These are phyloP conservation scores for Pedicia rivosa DNA, from an alignment of 2,888 invertebrate species.

Conservation along the genomic window DNA sequence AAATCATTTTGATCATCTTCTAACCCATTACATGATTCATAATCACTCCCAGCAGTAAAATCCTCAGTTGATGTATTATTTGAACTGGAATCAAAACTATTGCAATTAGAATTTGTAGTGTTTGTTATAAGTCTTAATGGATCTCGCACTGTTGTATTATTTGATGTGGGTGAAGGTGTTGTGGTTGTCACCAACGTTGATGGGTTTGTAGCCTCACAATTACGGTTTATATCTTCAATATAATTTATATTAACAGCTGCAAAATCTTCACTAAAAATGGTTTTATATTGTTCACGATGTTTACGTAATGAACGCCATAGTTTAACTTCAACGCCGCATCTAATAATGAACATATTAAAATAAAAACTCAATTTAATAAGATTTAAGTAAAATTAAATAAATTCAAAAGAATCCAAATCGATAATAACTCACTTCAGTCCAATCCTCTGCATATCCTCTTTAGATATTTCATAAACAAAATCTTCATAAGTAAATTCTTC, in stretches of 20 bases:
- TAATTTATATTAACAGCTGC: conserved; percentile 3
- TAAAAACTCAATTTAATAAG: too few species aligned
- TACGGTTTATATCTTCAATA: conserved; percentile 9
- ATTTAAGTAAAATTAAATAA: conserved; percentile 3
- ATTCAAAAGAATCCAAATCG: conserved; percentile 4
- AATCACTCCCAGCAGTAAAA: conserved; percentile 18
- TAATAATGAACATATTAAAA: conserved; percentile 24
- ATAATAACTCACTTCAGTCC: conserved; percentile 49
- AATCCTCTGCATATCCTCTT: conserved; percentile 66
- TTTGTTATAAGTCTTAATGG: background rate
- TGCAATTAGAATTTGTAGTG: conserved; percentile 9
- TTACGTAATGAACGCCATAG: conserved; percentile 70
- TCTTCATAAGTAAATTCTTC: conserved; percentile 71
- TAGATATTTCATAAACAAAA: conserved; percentile 57
- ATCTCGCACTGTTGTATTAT: background rate
- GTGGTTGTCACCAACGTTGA: background rate
- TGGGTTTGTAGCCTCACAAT: conserved; percentile 1
- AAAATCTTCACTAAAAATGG: conserved; percentile 13
- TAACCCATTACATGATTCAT: conserved; percentile 24
- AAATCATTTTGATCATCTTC: conserved; percentile 7
- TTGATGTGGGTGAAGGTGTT: background rate
- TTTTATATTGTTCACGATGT: conserved; percentile 28
- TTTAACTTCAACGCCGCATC: conserved; percentile 68
- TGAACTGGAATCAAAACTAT: conserved; percentile 11
- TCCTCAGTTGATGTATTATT: conserved; percentile 8